Evolutionary conservation across 2,113 vertebrate genomes (phyloP).

Genomic region (Cariama cristata): DNA sequence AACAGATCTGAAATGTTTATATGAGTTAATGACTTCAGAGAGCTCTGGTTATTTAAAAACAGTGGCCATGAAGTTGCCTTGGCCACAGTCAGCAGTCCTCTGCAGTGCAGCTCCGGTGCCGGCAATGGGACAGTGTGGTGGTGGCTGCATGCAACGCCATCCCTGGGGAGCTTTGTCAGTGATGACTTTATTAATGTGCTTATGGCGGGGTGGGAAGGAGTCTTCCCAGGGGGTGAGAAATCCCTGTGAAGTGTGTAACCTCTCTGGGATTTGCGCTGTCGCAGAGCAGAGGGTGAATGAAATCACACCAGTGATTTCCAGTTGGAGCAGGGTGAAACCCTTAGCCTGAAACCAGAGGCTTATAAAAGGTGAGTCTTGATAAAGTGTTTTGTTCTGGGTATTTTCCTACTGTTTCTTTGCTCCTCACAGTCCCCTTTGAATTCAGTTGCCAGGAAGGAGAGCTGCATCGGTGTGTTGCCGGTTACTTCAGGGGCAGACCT

Average conservation of each 20-base stretch:
- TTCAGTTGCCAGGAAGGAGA: not conserved
- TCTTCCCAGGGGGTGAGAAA: not conserved
- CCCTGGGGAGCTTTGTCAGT: not conserved
- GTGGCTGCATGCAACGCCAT: not conserved
- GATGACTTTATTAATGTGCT: not conserved
- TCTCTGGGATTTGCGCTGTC: not conserved
- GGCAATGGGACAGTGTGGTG: fast-evolving
- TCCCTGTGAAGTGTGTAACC: not conserved
- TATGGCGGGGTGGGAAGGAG: not conserved
- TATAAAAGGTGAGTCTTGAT: not conserved
- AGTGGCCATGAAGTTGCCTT: not conserved
- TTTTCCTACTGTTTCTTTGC: not conserved
- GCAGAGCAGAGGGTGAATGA: not conserved
- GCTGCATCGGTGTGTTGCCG: not conserved
- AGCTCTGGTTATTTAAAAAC: not conserved
- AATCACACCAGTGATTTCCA: not conserved
- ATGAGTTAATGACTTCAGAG: not conserved
- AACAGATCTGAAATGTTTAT: not conserved
- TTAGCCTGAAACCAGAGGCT: not conserved
- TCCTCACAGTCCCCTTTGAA: not conserved
- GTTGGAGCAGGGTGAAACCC: not conserved
- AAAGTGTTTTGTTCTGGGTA: not conserved
- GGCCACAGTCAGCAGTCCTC: not conserved
- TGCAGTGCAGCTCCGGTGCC: not conserved
- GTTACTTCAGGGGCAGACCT: not conserved